Percentiles rank a stretch among this genome's conserved stretches.
phyloP scores from a whole-genome alignment of 2,888 invertebrate genomes.

The Meganola albula region DNA sequence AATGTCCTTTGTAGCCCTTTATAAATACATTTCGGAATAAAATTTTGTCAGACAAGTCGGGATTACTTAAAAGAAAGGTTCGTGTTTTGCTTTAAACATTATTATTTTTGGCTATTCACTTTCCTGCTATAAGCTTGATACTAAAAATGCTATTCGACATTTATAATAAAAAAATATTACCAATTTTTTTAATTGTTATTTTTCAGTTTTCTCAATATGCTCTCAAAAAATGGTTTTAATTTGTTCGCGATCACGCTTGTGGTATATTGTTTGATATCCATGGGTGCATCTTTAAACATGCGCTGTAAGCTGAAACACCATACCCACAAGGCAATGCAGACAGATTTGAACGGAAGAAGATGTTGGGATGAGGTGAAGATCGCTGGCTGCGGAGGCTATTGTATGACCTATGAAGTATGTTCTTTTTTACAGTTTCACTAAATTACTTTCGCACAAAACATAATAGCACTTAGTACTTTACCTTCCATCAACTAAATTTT shows the following conservation, averaged over 20 bases:
- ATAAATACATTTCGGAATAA: conserved; percentile 46
- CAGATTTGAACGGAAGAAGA: conserved; percentile 79
- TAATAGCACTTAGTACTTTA: too few species aligned
- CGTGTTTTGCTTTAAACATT: not conserved
- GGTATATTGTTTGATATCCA: conserved; percentile 38
- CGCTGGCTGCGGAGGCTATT: conserved; percentile 90
- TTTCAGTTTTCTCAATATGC: conserved; percentile 22
- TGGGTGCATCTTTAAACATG: conserved; percentile 32
- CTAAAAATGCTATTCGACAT: too few species aligned
- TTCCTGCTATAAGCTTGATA: not conserved
- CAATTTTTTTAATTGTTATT: conserved; percentile 1
- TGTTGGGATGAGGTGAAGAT: conserved; percentile 89
- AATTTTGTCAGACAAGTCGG: conserved; percentile 36
- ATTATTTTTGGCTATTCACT: too few species aligned
- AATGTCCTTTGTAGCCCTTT: conserved; percentile 52
- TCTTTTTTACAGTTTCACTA: too few species aligned
- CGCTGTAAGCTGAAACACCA: conserved; percentile 56
- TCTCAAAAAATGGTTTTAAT: conserved; percentile 18
- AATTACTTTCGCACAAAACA: too few species aligned
- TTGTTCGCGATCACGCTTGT: conserved; percentile 32
- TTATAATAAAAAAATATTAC: too few species aligned
- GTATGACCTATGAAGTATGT: conserved; percentile 91
- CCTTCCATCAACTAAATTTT: too few species aligned
- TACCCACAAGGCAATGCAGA: conserved; percentile 61
- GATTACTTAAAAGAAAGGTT: conserved; percentile 35